Conservation (phyloP, 2,888 invertebrate genomes). For the Chaetogeoica ovagalla region DNA sequence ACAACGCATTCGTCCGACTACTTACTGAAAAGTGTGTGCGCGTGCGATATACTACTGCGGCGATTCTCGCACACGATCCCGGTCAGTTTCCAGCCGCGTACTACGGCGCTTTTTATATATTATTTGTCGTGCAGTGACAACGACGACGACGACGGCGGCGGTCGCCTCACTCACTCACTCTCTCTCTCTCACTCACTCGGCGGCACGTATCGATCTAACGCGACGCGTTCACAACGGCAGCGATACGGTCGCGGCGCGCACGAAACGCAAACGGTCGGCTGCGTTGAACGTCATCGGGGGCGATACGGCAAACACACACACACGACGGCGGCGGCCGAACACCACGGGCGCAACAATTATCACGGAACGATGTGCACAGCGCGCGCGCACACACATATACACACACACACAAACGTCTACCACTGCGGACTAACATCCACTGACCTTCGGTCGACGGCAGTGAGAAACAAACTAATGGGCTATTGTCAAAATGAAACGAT, state of each 20-base stretch:
- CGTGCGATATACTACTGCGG: no score
- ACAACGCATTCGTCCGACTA: background rate
- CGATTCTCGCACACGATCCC: no score
- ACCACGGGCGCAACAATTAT: conserved; percentile 51
- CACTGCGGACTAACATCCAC: conserved; percentile 55
- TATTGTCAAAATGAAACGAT: conserved; percentile 55
- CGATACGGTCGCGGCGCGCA: conserved; percentile 19
- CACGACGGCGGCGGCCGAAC: conserved; percentile 3
- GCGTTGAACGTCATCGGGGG: conserved; percentile 39
- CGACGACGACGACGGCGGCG: background rate
- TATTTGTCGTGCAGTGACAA: background rate
- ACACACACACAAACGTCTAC: conserved; percentile 27
- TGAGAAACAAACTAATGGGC: conserved; percentile 57
- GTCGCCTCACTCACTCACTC: background rate
- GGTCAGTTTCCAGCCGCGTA: conserved; percentile 13
- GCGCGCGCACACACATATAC: conserved; percentile 17
- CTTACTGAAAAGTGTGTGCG: conserved; percentile 27
- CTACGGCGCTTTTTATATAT: background rate
- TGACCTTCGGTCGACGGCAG: conserved; percentile 60
- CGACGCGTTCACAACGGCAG: conserved; percentile 18
- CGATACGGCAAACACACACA: conserved; percentile 3
- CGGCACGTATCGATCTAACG: conserved; percentile 44
- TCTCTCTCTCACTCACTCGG: conserved; percentile 16
- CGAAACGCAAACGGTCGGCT: conserved; percentile 43
- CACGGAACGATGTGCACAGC: conserved; percentile 13